phyloP scores from a whole-genome alignment of 2,113 vertebrate species.

The Archocentrus centrarchus region DNA sequence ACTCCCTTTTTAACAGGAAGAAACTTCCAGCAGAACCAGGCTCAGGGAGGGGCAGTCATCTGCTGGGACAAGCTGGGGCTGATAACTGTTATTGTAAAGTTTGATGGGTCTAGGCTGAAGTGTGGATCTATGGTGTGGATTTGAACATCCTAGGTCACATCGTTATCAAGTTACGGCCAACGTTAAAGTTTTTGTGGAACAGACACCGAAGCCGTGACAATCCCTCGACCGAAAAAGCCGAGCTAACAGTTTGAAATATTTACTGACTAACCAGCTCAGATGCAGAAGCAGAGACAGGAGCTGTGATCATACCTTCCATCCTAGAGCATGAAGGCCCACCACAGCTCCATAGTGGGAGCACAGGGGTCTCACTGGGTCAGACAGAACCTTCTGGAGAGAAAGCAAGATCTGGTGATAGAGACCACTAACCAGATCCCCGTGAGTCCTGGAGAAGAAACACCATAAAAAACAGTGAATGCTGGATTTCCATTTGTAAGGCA shows the following conservation, averaged over 20 bases:
- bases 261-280: neutral
- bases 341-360: slow-evolving; percentile 95
- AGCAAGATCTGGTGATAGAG: slow-evolving; percentile 92
- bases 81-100: no score
- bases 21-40: no score
- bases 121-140: no score
- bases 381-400: slow-evolving; percentile 92
- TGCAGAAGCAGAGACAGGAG: neutral
- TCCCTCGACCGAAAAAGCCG: no score
- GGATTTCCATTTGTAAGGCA: neutral
- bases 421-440: slow-evolving; percentile 89
- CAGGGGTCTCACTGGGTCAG: slow-evolving; percentile 90
- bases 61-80: no score
- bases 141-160: no score
- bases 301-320: slow-evolving; percentile 86
- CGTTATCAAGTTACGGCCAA: no score
- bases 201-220: no score
- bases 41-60: no score
- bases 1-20: no score
- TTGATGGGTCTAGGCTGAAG: no score
- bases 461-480: neutral
- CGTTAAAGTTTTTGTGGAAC: no score
- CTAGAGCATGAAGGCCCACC: slow-evolving; percentile 91
- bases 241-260: neutral
- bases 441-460: slow-evolving; percentile 81